Base-by-base conservation (phyloP, 2,797 vertebrate species). In the Accipiter fasciatus region DNA sequence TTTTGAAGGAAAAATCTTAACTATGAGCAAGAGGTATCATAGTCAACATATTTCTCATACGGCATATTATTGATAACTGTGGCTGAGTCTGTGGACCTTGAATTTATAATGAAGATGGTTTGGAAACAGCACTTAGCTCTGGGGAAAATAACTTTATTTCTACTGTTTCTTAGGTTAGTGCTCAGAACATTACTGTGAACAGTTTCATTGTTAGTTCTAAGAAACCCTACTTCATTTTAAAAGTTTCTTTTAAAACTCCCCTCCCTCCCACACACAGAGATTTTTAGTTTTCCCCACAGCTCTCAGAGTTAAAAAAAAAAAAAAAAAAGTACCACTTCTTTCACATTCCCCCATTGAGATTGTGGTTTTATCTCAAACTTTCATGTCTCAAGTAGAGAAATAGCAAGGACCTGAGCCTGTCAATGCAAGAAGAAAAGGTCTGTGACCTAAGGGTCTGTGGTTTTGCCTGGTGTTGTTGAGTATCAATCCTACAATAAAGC, bases 211-310 rank as follows among this genome's bases (percentile, higher is more conserved):
- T 64, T 59, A 81, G 47, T 92, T 94, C 92, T 84, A 81, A 75
- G 87, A 92, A 97, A 84, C 46, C 49, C 61, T 35, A n/a, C 77
- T 54, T 84, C 57, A 25, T 35, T 88, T 78, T 61, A 35, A 78
- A 57, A 15, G 21, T 29, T 61, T 75, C 72, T 83, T 94, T 80
- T 24, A 80, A 80, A 80, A 52, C n/a, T 75, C 58, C 49, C n/a
- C 59, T 80, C 18, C 58, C 37, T 52, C 79, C 61, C 49, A 35
- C 64, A 59, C 72, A 91, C 15, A 70, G 17, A 82, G 6, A 35
- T 46, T 81, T 80, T 78, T 69, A 57, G 52, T 77, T 81, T 96
- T 75, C 61, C n/a, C 47, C 85, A 67, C 83, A 85, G 61, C 9
- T 40, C 15, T 77, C 10, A 5, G 33, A 57, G 8, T 35, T 35